A percentile compares a stretch with the other conserved stretches of the same genome.
These are phyloP conservation scores for Zygaena filipendulae DNA, from an alignment of 2,888 invertebrate genomes.

Conservation along the genomic window DNA sequence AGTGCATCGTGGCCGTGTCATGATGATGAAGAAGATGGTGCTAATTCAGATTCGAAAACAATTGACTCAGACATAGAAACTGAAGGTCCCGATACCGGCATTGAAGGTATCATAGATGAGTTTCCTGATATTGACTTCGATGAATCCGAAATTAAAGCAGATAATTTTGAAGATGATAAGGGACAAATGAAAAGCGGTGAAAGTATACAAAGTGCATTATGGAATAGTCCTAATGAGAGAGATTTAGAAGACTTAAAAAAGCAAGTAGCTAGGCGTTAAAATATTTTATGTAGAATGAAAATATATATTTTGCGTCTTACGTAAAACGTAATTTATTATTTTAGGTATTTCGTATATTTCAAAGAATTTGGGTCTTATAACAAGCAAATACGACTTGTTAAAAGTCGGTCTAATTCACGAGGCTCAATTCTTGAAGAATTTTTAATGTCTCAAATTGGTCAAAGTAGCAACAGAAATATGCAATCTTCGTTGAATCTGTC, in stretches of 20 bases:
- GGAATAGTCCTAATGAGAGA: constrained; percentile 61
- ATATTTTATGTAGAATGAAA: background rate
- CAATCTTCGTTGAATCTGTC: constrained; percentile 35
- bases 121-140: constrained; percentile 48
- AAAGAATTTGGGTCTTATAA: constrained; percentile 65
- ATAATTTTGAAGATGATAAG: constrained; percentile 35
- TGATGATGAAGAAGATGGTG: constrained; percentile 55
- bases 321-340: constrained; percentile 23
- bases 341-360: constrained; percentile 65
- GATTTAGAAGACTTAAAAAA: constrained; percentile 66
- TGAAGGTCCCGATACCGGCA: constrained; percentile 39
- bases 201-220: constrained; percentile 44
- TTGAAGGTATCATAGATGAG: constrained; percentile 39
- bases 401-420: constrained; percentile 54
- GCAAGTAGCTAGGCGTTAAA: constrained; percentile 22
- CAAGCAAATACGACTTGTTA: constrained; percentile 52
- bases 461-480: constrained; percentile 25
- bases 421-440: constrained; percentile 57
- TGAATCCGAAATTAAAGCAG: constrained; percentile 37
- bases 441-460: constrained; percentile 30
- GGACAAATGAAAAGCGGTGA: constrained; percentile 34
- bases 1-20: constrained; percentile 55
- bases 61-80: constrained; percentile 51
- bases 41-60: constrained; percentile 54
- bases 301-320: constrained; percentile 1